Percentiles rank a stretch among this genome's conserved stretches.
Evolutionary conservation across 2,888 invertebrate genomes (phyloP).

Genomic region (Epirrita christyi): DNA sequence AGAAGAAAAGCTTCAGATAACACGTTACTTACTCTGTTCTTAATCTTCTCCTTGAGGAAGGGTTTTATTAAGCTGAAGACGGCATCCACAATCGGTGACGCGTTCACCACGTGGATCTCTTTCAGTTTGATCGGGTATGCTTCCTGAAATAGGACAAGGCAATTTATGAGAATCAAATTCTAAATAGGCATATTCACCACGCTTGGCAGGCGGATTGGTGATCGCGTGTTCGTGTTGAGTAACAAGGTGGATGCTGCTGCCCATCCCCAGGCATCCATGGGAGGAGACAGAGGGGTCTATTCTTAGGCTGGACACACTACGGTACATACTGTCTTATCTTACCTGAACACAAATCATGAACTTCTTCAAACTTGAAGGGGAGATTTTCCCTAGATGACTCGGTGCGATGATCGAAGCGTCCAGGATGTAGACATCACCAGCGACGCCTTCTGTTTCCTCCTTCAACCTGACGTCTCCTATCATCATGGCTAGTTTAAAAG

Average conservation of each 20-base stretch:
- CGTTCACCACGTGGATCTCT: conserved; percentile 92
- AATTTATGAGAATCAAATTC: neutral
- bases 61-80: conserved; percentile 92
- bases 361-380: conserved; percentile 90
- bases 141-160: conserved; percentile 72
- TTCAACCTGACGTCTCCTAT: conserved; percentile 91
- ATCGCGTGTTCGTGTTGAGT: too few species aligned
- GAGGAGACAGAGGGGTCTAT: too few species aligned
- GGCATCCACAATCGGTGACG: conserved; percentile 90
- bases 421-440: conserved; percentile 92
- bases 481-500: conserved; percentile 92
- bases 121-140: conserved; percentile 94
- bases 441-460: conserved; percentile 91
- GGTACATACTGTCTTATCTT: conserved; percentile 5
- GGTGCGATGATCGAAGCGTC: conserved; percentile 91
- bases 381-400: conserved; percentile 90
- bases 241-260: too few species aligned
- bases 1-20: neutral
- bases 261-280: too few species aligned
- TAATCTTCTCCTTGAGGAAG: conserved; percentile 93
- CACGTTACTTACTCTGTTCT: conserved; percentile 84
- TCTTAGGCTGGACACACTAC: too few species aligned
- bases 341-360: conserved; percentile 92
- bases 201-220: too few species aligned
- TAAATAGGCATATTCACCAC: too few species aligned